Base-by-base conservation (phyloP, 2,797 vertebrate genomes). In the Gila robusta region DNA sequence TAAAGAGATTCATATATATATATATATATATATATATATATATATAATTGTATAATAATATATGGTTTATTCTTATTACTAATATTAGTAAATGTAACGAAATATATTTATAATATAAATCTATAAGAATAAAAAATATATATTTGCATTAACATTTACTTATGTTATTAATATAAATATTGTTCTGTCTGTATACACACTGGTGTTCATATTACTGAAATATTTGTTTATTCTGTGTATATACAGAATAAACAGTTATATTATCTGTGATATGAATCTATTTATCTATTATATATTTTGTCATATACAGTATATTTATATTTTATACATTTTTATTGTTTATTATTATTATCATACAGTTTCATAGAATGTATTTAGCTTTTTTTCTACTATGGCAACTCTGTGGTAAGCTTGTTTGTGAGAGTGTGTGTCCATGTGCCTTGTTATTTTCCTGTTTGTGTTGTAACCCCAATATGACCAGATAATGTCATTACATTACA, bases 391-490 rank as follows among this genome's bases (percentile, higher is more conserved):
- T 62, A 9, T 67, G 12, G 11, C 14, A 23, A 21, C 39, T 37
- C 77, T 11, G 4, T 28, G 16, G 14, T 85, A 81, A 79, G 35
- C 32, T 73, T 80, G 77, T 82, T 83, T 88, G 87, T 87, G 79
- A 87, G 86, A 83, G 86, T 87, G 32, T 54, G 41, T 81, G 62
- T n/a, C 41, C 23, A 2, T n/a, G 26, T 26, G n/a, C 28, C 49
- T 76, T 71, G 71, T 47, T 76, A 21, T 64, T 49, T 84, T 14
- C 35, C n/a, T 41, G 7, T 86, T 28, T 70, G 28, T 81, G 41
- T 49, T 69, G 14, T 69, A 56, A 54, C 41, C 44, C 32, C 26
- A 59, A 4, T 44, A 39, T 87, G 88, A 79, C 35, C n/a, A 21
- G 3, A 49, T 69, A 70, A 79, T 70, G 35, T 23, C 47, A 44